These are phyloP conservation scores for Oryctolagus cuniculus DNA, from an alignment of 2,113 vertebrate genomes.

Conservation along the genomic window mOryCun1.1 NC_091441.1:79123501-79124000, in stretches of 20 bases:
- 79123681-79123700: conserved; percentile 63
- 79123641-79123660: conserved; percentile 50
- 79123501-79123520: conserved; percentile 72
- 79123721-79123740: neutral
- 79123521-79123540: conserved; percentile 70
- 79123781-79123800: conserved; percentile 53
- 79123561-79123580: conserved; percentile 59
- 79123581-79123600: conserved; percentile 70
- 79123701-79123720: conserved; percentile 55
- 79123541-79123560: conserved; percentile 66
- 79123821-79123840: conserved; percentile 34
- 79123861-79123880: neutral
- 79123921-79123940: neutral
- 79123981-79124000: neutral
- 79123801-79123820: neutral
- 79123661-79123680: neutral
- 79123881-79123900: neutral
- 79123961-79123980: neutral
- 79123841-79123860: conserved; percentile 62
- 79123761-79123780: conserved; percentile 13
- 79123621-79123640: conserved; percentile 66
- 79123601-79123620: conserved; percentile 33
- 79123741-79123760: conserved; percentile 14
- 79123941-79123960: neutral
- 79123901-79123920: neutral